Evolutionary conservation across 2,113 vertebrate genomes (phyloP).

Genomic region (Microcebus ravelobensis): DNA sequence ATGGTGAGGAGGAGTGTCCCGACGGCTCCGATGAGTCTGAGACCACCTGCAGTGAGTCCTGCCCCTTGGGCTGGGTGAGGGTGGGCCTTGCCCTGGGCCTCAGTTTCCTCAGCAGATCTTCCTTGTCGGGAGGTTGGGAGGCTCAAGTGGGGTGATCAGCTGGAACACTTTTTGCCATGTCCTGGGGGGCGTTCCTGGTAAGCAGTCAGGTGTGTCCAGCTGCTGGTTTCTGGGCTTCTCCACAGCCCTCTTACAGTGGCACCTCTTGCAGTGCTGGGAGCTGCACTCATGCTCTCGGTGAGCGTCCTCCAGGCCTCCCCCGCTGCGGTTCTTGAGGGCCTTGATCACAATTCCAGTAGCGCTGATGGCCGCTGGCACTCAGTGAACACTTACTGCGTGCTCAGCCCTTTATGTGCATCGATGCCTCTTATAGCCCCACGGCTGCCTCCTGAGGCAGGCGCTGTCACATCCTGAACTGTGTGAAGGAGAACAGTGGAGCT

Average conservation of each 20-base stretch:
- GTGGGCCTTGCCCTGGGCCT: not conserved
- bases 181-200: not conserved
- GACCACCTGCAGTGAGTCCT: slow-evolving; percentile 94
- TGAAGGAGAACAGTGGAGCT: not conserved
- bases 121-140: not conserved
- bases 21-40: slow-evolving; percentile 95
- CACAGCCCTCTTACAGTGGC: not conserved
- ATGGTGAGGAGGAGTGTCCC: slow-evolving; percentile 94
- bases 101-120: not conserved
- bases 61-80: not conserved
- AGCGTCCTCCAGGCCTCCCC: not conserved
- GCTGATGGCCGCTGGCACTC: not conserved
- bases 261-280: not conserved
- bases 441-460: not conserved
- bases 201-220: rapidly evolving
- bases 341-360: not conserved
- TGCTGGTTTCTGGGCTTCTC: not conserved
- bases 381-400: not conserved
- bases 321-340: not conserved
- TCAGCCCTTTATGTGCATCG: not conserved
- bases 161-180: rapidly evolving
- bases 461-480: not conserved
- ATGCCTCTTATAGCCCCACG: not conserved
- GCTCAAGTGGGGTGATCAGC: not conserved
- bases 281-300: not conserved